phyloP scores from a whole-genome alignment of 2,797 vertebrate genomes.

The Chlorospingus semifuscus region DNA sequence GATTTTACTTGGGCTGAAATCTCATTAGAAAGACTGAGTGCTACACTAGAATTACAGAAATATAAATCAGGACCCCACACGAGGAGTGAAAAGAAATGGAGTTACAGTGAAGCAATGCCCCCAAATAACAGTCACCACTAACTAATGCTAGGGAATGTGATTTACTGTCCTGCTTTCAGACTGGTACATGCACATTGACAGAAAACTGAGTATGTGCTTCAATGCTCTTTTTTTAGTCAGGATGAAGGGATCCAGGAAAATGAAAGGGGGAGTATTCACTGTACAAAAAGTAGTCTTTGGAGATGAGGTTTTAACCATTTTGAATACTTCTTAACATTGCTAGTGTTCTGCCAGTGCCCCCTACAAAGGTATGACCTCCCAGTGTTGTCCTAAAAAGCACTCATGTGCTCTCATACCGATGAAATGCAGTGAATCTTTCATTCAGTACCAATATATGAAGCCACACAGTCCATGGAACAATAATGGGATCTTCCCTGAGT shows the following conservation, averaged over 20 bases:
- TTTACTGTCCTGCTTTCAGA: not conserved
- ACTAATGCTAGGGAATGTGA: not conserved
- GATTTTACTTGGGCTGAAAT: not conserved
- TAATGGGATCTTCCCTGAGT: not conserved
- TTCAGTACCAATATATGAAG: not conserved
- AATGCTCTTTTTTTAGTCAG: not conserved
- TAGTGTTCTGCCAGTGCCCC: not conserved
- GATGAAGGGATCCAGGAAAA: not conserved
- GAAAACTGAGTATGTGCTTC: not conserved
- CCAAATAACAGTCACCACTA: not conserved
- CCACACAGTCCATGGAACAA: not conserved
- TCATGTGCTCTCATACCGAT: not conserved
- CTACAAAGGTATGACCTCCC: not conserved
- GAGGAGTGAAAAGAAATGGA: not conserved
- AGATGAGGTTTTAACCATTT: not conserved
- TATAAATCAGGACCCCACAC: not conserved
- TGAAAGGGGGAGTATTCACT: not conserved
- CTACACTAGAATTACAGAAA: not conserved
- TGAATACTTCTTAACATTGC: not conserved
- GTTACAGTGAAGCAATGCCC: not conserved
- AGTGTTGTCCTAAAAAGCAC: not conserved
- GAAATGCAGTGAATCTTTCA: not conserved
- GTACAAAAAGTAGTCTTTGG: not conserved
- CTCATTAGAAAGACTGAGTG: constrained; percentile 1
- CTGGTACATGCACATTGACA: not conserved